phyloP scores from a whole-genome alignment of 2,113 vertebrate genomes.

The Ifrita kowaldi region DNA sequence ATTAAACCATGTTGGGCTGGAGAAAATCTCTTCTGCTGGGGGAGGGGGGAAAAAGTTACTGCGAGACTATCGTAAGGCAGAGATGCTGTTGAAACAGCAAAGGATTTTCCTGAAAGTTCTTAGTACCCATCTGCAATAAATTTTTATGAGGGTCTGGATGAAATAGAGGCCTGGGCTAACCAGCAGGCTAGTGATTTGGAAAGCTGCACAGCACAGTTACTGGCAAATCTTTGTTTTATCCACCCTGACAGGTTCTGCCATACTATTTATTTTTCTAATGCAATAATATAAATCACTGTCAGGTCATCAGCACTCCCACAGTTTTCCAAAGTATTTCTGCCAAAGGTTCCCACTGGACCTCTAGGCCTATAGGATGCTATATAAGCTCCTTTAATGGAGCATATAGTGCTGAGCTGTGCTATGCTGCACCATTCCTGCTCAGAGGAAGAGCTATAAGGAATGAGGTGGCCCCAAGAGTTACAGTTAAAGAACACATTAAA shows the following conservation, averaged over 20 bases:
- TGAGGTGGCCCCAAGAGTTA: background rate
- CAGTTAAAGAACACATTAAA: background rate
- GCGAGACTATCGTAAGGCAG: background rate
- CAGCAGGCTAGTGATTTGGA: conserved; percentile 4
- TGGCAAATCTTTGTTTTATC: background rate
- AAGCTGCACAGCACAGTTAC: background rate
- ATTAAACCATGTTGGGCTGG: background rate
- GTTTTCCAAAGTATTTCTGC: background rate
- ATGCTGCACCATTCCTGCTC: background rate
- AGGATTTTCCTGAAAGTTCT: conserved; percentile 5
- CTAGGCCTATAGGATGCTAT: background rate
- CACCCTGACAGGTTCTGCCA: background rate
- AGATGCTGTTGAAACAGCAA: background rate
- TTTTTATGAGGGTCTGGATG: conserved; percentile 2
- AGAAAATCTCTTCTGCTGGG: background rate
- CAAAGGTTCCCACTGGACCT: background rate
- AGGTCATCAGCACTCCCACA: background rate
- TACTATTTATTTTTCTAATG: conserved; percentile 19
- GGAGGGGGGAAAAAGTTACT: background rate
- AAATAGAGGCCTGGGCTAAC: background rate
- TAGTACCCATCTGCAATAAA: background rate
- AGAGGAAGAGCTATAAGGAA: background rate
- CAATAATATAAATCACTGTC: conserved; percentile 6
- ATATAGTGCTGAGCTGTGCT: background rate
- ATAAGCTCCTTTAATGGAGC: background rate